Percentiles rank a stretch among this genome's conserved stretches.
phyloP scores from a whole-genome alignment of 2,113 vertebrate genomes.

The Bungarus multicinctus region DNA sequence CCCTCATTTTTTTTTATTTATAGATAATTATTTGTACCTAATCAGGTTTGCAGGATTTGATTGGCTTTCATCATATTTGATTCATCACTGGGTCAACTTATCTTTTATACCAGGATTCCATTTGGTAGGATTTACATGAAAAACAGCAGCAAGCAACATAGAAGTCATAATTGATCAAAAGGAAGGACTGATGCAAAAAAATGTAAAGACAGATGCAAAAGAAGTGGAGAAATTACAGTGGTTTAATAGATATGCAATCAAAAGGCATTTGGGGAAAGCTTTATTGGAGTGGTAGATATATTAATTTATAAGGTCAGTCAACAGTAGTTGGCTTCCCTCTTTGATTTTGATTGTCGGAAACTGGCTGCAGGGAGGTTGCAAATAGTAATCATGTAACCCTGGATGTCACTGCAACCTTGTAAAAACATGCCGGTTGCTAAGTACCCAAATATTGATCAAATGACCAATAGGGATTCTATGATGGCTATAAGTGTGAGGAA shows the following conservation, averaged over 20 bases:
- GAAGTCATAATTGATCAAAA: background rate
- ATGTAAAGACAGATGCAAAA: background rate
- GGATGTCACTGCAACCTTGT: background rate
- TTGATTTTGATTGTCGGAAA: background rate
- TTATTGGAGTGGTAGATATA: background rate
- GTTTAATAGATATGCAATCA: background rate
- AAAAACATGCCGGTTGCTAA: background rate
- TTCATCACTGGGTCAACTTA: background rate
- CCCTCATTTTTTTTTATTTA: background rate
- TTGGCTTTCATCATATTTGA: background rate
- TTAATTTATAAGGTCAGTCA: background rate
- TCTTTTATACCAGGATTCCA: background rate
- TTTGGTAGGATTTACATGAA: background rate
- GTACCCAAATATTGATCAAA: background rate
- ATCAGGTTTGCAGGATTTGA: background rate
- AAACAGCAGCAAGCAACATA: background rate
- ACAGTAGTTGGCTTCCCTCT: background rate
- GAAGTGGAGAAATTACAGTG: background rate
- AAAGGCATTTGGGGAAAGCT: background rate
- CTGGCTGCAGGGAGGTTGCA: background rate
- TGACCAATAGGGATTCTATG: background rate
- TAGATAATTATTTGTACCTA: background rate
- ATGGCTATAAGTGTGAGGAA: background rate
- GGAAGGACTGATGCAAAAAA: background rate
- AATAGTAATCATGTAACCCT: background rate